These are phyloP conservation scores for Petrophora chlorosata DNA, from an alignment of 2,888 invertebrate genomes.

Conservation along the genomic window DNA sequence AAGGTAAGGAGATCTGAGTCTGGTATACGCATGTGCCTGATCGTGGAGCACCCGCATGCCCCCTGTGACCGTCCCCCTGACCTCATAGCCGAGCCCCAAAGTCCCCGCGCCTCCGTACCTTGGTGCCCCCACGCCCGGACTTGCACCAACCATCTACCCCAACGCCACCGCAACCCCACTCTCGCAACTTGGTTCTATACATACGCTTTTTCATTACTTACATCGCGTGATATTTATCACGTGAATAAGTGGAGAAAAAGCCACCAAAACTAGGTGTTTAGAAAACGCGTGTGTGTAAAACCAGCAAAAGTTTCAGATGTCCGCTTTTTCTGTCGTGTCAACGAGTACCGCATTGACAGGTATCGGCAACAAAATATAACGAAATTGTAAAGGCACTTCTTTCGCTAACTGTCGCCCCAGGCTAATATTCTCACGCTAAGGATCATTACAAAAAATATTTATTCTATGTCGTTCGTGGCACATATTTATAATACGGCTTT, in stretches of 20 bases:
- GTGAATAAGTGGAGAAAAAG: background rate
- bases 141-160: slow-evolving; percentile 44
- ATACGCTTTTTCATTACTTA: slow-evolving; percentile 10
- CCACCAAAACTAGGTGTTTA: no score
- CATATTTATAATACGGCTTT: slow-evolving; percentile 36
- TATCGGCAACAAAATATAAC: slow-evolving; percentile 30
- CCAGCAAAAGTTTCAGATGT: slow-evolving; percentile 46
- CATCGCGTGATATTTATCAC: background rate
- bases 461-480: slow-evolving; percentile 27
- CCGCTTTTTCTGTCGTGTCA: slow-evolving; percentile 60
- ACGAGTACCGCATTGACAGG: slow-evolving; percentile 28
- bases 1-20: slow-evolving; percentile 87
- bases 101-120: no score
- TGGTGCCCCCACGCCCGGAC: slow-evolving; percentile 33
- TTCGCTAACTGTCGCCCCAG: slow-evolving; percentile 28
- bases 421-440: slow-evolving; percentile 33
- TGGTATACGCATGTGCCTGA: slow-evolving; percentile 67
- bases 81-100: slow-evolving; percentile 30
- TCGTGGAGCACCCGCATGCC: slow-evolving; percentile 76
- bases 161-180: slow-evolving; percentile 25
- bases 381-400: slow-evolving; percentile 23
- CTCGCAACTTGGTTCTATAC: slow-evolving; percentile 16
- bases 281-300: slow-evolving; percentile 8
- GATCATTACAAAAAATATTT: slow-evolving; percentile 14
- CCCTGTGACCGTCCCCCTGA: slow-evolving; percentile 63